Base-by-base conservation (phyloP, 2,797 vertebrate genomes). In the Lacerta bilineata region DNA sequence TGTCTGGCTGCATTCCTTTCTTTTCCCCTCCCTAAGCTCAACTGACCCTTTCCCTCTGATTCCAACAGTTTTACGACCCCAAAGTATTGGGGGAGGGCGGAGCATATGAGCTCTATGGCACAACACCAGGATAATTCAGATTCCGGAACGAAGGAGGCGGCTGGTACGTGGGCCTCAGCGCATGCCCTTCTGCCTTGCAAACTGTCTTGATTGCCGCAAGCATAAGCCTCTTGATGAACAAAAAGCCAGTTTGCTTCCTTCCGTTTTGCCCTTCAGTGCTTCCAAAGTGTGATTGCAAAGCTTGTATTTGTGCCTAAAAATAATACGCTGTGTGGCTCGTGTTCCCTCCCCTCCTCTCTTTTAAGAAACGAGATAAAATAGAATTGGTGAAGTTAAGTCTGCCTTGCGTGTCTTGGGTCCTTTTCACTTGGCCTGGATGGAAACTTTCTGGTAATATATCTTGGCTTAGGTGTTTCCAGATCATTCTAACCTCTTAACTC, bases 111-210 rank as follows among this genome's bases (percentile, higher is more conserved):
- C 61, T 76, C 72, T 11, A 39, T 85, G 61, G 29, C 15, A 33
- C 76, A 80, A 29, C 69, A 11, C 33, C 86, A 55, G 81, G 72
- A 41, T 80, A 81, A 15, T 75, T 68, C 43, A 80, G 83, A 84
- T 10, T 36, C 71, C 36, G 15, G 55, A 81, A 76, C 36, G 36
- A 46, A 77, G 83, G 64, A 82, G 72, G 72, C 27, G 17, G 71
- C 36, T 77, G 86, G 86, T 88, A 90, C 2, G 36, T 81, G 89
- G 86, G 82, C 83, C 83, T 88, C 23, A 25, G 6, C 5, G 77
- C 82, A 76, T 75, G 85, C 8, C 76, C 79, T 85, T 89, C 84
- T 82, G 71, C n/a, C 29, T 86, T 74, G 82, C 82, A 84, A 88
- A 41, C 79, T 84, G 75, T 71, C 36, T 39, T 79, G 3, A 29